Conservation (phyloP, 2,797 vertebrate species). For the Platalea minor region DNA sequence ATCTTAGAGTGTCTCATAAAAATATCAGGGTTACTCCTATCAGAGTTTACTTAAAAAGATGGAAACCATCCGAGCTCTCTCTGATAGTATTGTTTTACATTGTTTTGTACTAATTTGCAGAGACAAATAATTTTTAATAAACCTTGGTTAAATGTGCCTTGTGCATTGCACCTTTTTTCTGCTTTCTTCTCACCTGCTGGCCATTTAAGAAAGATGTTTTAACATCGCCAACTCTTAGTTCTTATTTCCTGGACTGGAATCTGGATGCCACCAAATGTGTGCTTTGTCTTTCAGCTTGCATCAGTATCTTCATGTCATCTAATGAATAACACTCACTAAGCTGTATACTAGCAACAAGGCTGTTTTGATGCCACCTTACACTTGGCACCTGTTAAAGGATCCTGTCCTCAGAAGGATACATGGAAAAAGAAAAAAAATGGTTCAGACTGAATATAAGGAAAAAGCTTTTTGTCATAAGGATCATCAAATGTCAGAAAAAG, state of each 20-base stretch:
- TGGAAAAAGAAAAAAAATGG: neutral
- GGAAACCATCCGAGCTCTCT: neutral
- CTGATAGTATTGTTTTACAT: neutral
- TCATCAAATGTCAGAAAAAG: neutral
- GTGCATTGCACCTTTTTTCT: accelerated
- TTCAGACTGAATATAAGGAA: neutral
- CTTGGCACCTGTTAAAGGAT: neutral
- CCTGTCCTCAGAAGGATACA: neutral
- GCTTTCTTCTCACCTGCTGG: neutral
- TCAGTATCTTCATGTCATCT: neutral
- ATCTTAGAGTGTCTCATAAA: neutral
- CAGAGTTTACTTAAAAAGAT: neutral
- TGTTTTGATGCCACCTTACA: neutral
- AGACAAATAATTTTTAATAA: neutral
- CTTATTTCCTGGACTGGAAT: neutral
- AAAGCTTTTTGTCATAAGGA: neutral
- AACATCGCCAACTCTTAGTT: neutral
- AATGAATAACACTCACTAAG: neutral
- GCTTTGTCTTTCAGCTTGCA: neutral
- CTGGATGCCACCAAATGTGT: neutral
- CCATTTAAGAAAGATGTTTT: neutral
- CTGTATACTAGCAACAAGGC: neutral
- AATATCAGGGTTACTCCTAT: neutral
- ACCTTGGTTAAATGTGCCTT: neutral
- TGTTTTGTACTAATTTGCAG: neutral